Evolutionary conservation across 2,888 invertebrate genomes (phyloP).

Genomic region (Hanleya hanleyi): DNA sequence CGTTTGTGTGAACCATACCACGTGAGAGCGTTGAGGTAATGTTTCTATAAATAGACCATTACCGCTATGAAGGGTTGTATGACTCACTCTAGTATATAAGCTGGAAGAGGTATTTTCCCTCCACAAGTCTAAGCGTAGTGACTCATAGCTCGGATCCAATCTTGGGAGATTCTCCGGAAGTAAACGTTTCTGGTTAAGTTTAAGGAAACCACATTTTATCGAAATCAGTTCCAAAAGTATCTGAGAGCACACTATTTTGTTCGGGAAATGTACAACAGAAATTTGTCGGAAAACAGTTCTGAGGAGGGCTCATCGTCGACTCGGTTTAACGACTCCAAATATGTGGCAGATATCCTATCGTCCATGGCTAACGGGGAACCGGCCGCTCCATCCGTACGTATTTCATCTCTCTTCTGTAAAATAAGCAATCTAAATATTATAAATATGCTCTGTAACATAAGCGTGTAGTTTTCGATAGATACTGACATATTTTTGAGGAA

Average conservation of each 20-base stretch:
- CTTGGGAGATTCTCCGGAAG: neutral
- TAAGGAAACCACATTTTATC: too few species aligned
- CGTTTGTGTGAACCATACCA: neutral
- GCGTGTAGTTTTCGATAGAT: too few species aligned
- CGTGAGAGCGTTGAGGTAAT: neutral
- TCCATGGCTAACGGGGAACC: conserved; percentile 69
- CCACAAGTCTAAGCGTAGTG: neutral
- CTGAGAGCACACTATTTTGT: neutral
- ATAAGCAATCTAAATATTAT: too few species aligned
- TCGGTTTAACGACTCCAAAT: conserved; percentile 62
- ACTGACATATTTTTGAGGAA: too few species aligned
- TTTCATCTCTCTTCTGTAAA: too few species aligned
- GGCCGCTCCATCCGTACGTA: conserved; percentile 45
- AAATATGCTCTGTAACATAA: too few species aligned
- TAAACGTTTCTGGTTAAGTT: neutral
- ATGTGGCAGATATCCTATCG: conserved; percentile 72
- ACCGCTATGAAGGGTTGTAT: neutral
- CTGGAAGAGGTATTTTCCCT: neutral
- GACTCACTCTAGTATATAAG: neutral
- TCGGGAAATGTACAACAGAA: neutral
- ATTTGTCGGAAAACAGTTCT: neutral
- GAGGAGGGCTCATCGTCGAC: neutral
- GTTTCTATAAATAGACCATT: conserved; percentile 8
- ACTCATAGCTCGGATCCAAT: neutral
- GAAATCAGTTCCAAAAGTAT: too few species aligned